A percentile compares a stretch with the other conserved stretches of the same genome.
phyloP scores from a whole-genome alignment of 2,797 vertebrate genomes.

The Chrysocyon brachyurus region DNA sequence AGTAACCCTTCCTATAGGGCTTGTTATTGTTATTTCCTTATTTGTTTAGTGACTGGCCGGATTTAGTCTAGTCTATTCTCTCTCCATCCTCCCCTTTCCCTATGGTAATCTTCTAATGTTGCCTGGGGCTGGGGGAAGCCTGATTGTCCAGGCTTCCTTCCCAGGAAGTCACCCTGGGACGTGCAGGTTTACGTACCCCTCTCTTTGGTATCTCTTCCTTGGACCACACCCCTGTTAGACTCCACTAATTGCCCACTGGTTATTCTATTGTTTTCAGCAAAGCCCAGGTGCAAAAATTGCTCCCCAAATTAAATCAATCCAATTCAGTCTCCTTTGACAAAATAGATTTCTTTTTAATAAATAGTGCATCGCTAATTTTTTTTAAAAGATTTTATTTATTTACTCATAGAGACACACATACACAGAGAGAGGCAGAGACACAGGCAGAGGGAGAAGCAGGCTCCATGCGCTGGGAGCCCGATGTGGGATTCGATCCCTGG shows the following conservation, averaged over 20 bases:
- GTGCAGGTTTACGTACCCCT: not conserved
- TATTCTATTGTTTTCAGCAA: not conserved
- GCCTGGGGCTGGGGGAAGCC: not conserved
- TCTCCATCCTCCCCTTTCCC: not conserved
- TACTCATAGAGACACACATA: not conserved
- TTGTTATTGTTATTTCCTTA: not conserved
- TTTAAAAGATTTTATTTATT: not conserved
- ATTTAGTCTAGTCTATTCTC: not conserved
- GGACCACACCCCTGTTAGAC: not conserved
- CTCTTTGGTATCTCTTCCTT: not conserved
- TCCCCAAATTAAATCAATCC: not conserved
- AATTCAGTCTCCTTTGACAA: not conserved
- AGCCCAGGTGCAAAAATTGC: not conserved
- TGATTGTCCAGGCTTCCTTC: too few relatives aligned
- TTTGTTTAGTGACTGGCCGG: not conserved
- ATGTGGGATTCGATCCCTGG: accelerated
- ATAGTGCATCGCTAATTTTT: too few relatives aligned
- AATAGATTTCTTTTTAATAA: not conserved
- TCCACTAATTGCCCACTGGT: not conserved
- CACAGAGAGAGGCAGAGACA: too few relatives aligned
- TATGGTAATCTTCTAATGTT: not conserved
- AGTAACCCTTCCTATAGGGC: not conserved
- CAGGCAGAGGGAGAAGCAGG: too few relatives aligned
- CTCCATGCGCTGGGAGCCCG: too few relatives aligned
- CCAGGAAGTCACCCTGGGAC: not conserved